Conservation (phyloP, 2,888 invertebrate genomes). For the Frankliniella intonsa region DNA sequence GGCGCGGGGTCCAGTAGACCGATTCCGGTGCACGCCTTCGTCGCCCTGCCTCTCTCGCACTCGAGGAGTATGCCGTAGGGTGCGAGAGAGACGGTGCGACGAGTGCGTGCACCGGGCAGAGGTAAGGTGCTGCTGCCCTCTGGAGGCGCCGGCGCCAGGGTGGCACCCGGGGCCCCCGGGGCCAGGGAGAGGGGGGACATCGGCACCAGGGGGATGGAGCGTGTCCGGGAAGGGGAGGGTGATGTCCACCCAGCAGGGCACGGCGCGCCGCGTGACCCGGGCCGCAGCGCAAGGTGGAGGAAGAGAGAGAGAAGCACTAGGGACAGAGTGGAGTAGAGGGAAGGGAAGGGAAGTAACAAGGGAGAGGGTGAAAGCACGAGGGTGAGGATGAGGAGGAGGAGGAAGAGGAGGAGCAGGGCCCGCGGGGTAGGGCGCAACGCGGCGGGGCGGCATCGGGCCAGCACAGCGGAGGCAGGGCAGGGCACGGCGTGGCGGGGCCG, state of each 20-base stretch:
- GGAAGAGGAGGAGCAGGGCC: too few species aligned
- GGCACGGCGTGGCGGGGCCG: conserved; percentile 31
- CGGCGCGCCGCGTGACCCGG: not conserved
- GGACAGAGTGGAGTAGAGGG: not conserved
- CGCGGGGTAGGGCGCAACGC: too few species aligned
- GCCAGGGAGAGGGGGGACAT: not conserved
- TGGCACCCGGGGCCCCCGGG: not conserved
- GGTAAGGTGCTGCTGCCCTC: too few species aligned
- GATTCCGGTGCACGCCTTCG: too few species aligned
- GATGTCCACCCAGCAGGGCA: conserved; percentile 32
- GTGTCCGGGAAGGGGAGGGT: conserved; percentile 30
- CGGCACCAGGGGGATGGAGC: conserved; percentile 29
- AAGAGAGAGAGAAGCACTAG: not conserved
- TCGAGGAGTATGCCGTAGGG: too few species aligned
- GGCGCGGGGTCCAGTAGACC: too few species aligned
- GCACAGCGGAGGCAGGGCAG: conserved; percentile 31
- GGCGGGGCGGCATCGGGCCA: not conserved
- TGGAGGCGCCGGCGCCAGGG: not conserved
- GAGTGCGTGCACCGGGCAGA: not conserved
- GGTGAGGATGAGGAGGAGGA: not conserved
- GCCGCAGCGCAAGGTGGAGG: not conserved
- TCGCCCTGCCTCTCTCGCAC: too few species aligned
- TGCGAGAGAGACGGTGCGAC: too few species aligned
- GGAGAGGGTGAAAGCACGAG: not conserved
- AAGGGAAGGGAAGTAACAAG: not conserved